Percentiles rank a stretch among this genome's conserved stretches.
Conservation (phyloP, 2,888 invertebrate genomes). For the Opisthograptis luteolata region DNA sequence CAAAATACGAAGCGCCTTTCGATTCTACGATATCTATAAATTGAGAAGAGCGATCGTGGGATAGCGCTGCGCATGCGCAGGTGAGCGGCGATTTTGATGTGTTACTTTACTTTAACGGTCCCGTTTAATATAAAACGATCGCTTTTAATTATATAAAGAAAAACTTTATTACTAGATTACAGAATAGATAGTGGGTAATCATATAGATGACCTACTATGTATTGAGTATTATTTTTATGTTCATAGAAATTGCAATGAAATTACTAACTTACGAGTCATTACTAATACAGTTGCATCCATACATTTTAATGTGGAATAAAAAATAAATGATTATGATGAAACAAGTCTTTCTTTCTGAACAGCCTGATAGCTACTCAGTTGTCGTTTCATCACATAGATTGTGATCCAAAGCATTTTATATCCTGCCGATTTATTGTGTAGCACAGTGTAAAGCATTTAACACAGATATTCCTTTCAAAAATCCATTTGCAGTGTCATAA, state of each 20-base stretch:
- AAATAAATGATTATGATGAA: neutral
- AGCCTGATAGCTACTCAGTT: constrained; percentile 15
- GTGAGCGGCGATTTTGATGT: constrained; percentile 74
- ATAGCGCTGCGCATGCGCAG: constrained; percentile 55
- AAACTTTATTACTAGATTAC: constrained; percentile 40
- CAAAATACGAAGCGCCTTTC: constrained; percentile 80
- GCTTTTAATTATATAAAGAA: constrained; percentile 29
- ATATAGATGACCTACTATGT: no score
- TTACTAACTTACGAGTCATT: neutral
- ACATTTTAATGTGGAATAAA: neutral
- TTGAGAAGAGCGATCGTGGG: constrained; percentile 76
- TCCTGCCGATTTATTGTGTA: constrained; percentile 57
- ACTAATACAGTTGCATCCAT: constrained; percentile 1
- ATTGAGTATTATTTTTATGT: constrained; percentile 21
- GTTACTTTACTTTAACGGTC: constrained; percentile 65
- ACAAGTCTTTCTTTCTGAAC: constrained; percentile 3
- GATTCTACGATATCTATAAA: constrained; percentile 77
- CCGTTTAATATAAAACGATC: constrained; percentile 52
- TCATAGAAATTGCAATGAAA: constrained; percentile 8
- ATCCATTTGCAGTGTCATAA: constrained; percentile 76
- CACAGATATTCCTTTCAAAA: constrained; percentile 73
- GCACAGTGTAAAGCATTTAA: constrained; percentile 54
- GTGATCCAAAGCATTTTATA: constrained; percentile 48
- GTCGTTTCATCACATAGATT: constrained; percentile 29
- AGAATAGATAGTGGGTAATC: constrained; percentile 26